Conservation (phyloP, 2,113 vertebrate species). For the Holacanthus passer region DNA sequence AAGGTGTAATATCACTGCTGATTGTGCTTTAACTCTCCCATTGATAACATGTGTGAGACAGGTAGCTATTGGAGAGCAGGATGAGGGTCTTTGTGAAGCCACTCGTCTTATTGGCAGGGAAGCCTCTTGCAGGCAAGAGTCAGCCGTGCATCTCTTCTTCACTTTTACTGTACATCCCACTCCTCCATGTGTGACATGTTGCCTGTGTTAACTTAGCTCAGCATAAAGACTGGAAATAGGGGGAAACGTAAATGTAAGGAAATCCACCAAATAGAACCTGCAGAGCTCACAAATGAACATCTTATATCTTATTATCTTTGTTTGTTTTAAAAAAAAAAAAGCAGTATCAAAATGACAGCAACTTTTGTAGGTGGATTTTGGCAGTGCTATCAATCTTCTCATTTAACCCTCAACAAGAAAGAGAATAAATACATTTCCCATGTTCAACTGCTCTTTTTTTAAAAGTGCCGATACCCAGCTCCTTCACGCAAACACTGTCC, state of each 20-base stretch:
- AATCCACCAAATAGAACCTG: neutral
- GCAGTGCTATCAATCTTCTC: no score
- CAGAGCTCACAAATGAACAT: neutral
- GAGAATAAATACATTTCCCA: no score
- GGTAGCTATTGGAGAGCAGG: slow-evolving; percentile 43
- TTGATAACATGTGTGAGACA: slow-evolving; percentile 61
- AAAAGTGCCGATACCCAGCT: no score
- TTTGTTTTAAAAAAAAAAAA: no score
- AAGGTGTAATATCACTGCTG: slow-evolving; percentile 75
- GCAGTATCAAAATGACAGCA: no score
- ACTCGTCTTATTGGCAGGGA: slow-evolving; percentile 58
- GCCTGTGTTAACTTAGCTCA: neutral
- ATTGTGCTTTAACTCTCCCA: slow-evolving; percentile 78
- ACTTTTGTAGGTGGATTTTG: neutral
- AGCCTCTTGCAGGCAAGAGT: slow-evolving; percentile 36
- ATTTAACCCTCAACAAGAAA: neutral
- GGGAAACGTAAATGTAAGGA: neutral
- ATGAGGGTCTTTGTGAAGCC: slow-evolving; percentile 45
- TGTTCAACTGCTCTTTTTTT: no score
- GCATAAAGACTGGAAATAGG: no score
- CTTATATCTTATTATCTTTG: no score
- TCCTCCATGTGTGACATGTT: neutral
- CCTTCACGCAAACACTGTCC: no score
- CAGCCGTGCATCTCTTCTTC: slow-evolving; percentile 37
- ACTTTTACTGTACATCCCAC: slow-evolving; percentile 43